Evolutionary conservation across 30 jellyfish, hydroid and myxozoan species (phyloP).

Genomic region (Aurelia aurita): DNA sequence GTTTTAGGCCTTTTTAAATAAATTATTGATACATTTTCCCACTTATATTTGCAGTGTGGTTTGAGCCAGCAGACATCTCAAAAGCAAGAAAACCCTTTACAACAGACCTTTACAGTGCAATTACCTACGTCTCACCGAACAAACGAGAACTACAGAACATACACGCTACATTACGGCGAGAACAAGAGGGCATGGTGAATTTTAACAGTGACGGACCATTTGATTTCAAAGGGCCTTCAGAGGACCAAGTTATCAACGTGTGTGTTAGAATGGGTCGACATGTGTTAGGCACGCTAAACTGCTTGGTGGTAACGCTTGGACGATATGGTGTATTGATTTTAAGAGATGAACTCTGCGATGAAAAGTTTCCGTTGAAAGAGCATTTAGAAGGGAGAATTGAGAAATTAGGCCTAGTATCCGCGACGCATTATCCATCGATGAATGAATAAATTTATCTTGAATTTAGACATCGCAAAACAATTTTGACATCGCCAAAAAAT

Average conservation of each 20-base stretch:
- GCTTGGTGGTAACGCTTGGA: constrained; percentile 77
- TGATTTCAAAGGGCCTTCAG: constrained; percentile 47
- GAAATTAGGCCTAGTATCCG: constrained; percentile 20
- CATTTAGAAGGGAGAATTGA: not conserved
- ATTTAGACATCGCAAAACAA: too few relatives aligned
- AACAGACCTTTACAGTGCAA: constrained; percentile 20
- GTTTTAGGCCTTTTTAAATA: too few relatives aligned
- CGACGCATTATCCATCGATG: constrained; percentile 63
- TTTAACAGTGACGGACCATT: constrained; percentile 29
- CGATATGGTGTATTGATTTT: constrained; percentile 71
- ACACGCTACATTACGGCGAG: constrained; percentile 50
- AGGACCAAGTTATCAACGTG: constrained; percentile 34
- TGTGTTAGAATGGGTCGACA: constrained; percentile 52
- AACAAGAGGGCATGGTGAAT: constrained; percentile 42
- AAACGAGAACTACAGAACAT: constrained; percentile 67
- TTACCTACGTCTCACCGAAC: constrained; percentile 78
- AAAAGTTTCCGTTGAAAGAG: constrained; percentile 9
- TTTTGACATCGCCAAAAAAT: too few relatives aligned
- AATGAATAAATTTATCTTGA: too few relatives aligned
- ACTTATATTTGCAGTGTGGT: constrained; percentile 70
- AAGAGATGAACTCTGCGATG: constrained; percentile 40
- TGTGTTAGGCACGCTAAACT: constrained; percentile 18
- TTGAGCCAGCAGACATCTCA: constrained; percentile 83
- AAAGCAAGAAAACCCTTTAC: constrained; percentile 78
- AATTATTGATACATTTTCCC: too few relatives aligned